Percentiles rank a stretch among this genome's conserved stretches.
Conservation (phyloP, 2,797 vertebrate genomes). For the Hirundo rustica region DNA sequence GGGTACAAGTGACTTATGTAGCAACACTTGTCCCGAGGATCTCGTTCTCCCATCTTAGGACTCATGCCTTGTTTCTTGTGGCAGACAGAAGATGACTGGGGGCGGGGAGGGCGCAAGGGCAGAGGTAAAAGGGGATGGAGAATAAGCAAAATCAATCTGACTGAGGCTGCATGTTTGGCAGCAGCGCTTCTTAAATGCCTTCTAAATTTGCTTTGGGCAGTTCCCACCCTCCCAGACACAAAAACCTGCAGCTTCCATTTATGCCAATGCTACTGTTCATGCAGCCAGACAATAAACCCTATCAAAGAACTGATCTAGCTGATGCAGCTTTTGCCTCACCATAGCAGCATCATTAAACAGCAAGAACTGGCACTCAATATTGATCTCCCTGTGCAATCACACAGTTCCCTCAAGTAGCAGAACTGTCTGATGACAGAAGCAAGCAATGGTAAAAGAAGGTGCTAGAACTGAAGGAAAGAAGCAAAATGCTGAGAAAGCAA, state of each 20-base stretch:
- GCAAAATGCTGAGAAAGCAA: neutral
- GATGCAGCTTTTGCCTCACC: neutral
- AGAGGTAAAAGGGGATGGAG: neutral
- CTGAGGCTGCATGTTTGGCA: neutral
- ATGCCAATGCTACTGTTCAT: neutral
- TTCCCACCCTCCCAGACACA: neutral
- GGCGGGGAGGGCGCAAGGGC: accelerated
- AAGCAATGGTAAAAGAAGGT: neutral
- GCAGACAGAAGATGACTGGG: neutral
- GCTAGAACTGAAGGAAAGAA: neutral
- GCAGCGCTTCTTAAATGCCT: neutral
- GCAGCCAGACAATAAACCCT: neutral
- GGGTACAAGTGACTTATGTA: neutral
- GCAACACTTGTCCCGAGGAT: neutral
- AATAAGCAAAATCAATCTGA: neutral
- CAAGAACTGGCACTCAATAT: neutral
- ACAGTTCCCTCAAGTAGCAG: neutral
- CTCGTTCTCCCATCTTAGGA: neutral
- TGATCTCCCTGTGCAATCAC: neutral
- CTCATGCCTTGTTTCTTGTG: neutral
- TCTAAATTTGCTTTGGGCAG: neutral
- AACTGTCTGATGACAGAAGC: neutral
- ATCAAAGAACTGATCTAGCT: conserved; percentile 10
- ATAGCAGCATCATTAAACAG: neutral
- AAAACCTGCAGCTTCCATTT: neutral